Evolutionary conservation across 1,140 invertebrate genomes (phyloP).

Genomic region (Achroia grisella): DNA sequence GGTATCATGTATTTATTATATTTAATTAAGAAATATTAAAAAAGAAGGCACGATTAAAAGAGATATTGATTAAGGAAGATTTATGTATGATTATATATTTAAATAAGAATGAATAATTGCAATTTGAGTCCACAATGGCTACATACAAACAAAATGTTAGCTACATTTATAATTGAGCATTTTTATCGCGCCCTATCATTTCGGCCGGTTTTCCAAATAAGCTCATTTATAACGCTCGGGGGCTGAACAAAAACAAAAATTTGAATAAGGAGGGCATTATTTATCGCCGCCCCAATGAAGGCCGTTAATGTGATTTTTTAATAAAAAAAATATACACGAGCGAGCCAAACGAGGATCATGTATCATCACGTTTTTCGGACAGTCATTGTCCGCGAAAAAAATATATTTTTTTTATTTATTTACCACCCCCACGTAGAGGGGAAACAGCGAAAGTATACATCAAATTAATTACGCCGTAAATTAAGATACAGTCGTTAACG

Average conservation of each 20-base stretch:
- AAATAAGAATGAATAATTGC: too few relatives aligned
- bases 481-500: constrained; percentile 9
- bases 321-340: constrained; percentile 65
- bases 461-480: constrained; percentile 56
- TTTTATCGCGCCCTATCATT: constrained; percentile 63
- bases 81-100: too few relatives aligned
- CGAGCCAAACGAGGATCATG: constrained; percentile 66
- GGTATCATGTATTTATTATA: too few relatives aligned
- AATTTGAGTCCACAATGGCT: too few relatives aligned
- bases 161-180: constrained; percentile 25
- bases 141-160: too few relatives aligned
- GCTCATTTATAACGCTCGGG: constrained; percentile 67
- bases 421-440: constrained; percentile 16
- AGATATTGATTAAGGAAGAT: too few relatives aligned
- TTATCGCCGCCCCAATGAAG: constrained; percentile 70
- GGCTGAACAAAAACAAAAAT: constrained; percentile 69
- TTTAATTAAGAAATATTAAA: too few relatives aligned
- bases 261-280: constrained; percentile 73
- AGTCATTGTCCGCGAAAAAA: constrained; percentile 65
- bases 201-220: constrained; percentile 62
- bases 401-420: constrained; percentile 56
- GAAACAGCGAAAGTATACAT: constrained; percentile 41
- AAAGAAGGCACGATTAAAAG: too few relatives aligned
- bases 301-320: constrained; percentile 73
- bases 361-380: constrained; percentile 67